These are phyloP conservation scores for Eufriesea mexicana DNA, from an alignment of 1,140 invertebrate species.

Conservation along the genomic window DNA sequence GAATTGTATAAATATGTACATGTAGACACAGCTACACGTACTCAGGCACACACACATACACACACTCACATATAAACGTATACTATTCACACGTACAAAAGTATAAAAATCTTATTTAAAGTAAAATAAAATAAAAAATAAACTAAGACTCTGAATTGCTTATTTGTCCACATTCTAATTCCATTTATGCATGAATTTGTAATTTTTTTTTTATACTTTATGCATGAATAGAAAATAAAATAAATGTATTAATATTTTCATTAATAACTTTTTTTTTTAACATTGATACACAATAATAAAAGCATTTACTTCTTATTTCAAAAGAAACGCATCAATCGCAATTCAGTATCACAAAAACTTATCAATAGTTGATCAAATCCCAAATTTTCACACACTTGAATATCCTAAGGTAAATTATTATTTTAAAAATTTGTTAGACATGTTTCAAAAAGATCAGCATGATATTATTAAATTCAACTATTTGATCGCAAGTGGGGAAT, in stretches of 20 bases:
- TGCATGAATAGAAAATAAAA: neutral
- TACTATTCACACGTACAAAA: constrained; percentile 44
- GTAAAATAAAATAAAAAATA: constrained; percentile 63
- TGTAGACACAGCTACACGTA: constrained; percentile 41
- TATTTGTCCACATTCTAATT: neutral
- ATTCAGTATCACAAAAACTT: neutral
- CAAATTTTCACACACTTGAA: neutral
- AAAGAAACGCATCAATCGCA: neutral
- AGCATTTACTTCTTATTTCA: neutral
- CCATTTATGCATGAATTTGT: neutral
- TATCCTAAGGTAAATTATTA: too few relatives aligned
- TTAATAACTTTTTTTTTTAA: neutral
- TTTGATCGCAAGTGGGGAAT: neutral
- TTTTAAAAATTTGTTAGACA: neutral
- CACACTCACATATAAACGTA: constrained; percentile 38
- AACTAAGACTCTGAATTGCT: constrained; percentile 3
- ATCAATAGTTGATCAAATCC: neutral
- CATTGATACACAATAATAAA: neutral
- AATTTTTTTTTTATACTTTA: neutral
- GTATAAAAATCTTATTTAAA: constrained; percentile 66
- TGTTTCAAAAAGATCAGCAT: neutral
- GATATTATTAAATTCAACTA: neutral
- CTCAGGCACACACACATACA: constrained; percentile 38
- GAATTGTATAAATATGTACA: constrained; percentile 66
- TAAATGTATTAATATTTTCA: neutral